phyloP scores from a whole-genome alignment of 2,888 invertebrate genomes.

The Campoplex capitator region DNA sequence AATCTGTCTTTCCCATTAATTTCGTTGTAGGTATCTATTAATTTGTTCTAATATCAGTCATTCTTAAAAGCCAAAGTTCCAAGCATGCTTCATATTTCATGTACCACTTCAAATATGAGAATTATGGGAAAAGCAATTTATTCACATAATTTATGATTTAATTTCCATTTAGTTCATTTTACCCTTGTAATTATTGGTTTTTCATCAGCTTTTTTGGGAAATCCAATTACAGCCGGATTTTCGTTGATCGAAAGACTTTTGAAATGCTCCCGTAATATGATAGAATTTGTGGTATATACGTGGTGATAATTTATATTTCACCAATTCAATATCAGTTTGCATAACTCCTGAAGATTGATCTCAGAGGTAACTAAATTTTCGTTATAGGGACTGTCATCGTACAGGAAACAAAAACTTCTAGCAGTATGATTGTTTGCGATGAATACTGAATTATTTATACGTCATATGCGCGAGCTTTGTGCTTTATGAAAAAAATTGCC shows the following conservation, averaged over 20 bases:
- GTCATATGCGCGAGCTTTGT: background rate
- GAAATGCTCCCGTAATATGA: too few relatives aligned
- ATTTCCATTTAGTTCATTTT: background rate
- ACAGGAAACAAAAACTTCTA: conserved; percentile 1
- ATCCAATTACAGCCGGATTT: background rate
- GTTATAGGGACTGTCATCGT: too few relatives aligned
- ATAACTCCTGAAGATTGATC: background rate
- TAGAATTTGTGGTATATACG: too few relatives aligned
- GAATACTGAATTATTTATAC: conserved; percentile 18
- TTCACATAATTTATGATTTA: background rate
- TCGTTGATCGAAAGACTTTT: background rate
- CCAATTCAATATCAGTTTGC: background rate
- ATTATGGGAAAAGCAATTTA: background rate
- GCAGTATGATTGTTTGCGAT: background rate
- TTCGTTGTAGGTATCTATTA: background rate
- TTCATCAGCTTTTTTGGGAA: too few relatives aligned
- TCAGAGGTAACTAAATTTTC: background rate
- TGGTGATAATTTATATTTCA: background rate
- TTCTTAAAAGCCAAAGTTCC: background rate
- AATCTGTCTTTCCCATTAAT: conserved; percentile 2
- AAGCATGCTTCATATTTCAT: too few relatives aligned
- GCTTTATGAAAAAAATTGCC: conserved; percentile 21
- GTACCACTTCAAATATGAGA: background rate
- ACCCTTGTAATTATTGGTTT: too few relatives aligned
- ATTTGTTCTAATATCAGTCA: conserved; percentile 15